phyloP scores from a whole-genome alignment of 2,888 invertebrate species.

The Protodeltote pygarga region DNA sequence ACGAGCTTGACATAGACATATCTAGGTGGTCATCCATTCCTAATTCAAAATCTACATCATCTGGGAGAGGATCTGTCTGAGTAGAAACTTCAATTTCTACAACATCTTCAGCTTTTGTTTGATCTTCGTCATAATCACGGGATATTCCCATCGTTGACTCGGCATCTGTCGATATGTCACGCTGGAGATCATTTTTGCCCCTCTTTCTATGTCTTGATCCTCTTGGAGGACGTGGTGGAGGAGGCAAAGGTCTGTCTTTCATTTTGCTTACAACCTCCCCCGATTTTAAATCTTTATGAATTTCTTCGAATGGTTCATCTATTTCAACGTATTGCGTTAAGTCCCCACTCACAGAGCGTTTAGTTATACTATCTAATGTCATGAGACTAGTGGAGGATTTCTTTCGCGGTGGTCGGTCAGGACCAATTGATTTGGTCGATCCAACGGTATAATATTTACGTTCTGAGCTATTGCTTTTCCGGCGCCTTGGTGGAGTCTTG shows the following conservation, averaged over 20 bases:
- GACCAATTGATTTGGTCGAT: constrained; percentile 75
- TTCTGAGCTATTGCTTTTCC: constrained; percentile 84
- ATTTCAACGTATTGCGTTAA: constrained; percentile 88
- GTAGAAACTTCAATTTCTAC: constrained; percentile 92
- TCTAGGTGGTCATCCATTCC: constrained; percentile 81
- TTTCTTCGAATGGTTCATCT: constrained; percentile 86
- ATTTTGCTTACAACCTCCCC: constrained; percentile 93
- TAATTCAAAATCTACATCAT: constrained; percentile 90
- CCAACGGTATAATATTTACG: constrained; percentile 90
- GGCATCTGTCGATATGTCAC: constrained; percentile 36
- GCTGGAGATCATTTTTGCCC: constrained; percentile 58
- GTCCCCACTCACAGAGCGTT: constrained; percentile 75
- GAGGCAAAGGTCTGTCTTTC: constrained; percentile 94
- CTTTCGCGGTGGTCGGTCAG: constrained; percentile 89
- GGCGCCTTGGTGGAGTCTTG: constrained; percentile 81
- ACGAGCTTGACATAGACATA: constrained; percentile 79
- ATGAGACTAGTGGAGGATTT: constrained; percentile 86
- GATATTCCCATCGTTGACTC: constrained; percentile 50
- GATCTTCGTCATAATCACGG: constrained; percentile 48
- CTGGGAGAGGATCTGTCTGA: constrained; percentile 94
- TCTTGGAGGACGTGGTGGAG: constrained; percentile 94
- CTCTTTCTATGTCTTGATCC: constrained; percentile 80
- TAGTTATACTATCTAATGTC: constrained; percentile 83
- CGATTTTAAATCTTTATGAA: constrained; percentile 89
- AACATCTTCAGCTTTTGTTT: constrained; percentile 65